Base-by-base conservation (phyloP, 2,113 vertebrate species). In the Alligator mississippiensis region DNA sequence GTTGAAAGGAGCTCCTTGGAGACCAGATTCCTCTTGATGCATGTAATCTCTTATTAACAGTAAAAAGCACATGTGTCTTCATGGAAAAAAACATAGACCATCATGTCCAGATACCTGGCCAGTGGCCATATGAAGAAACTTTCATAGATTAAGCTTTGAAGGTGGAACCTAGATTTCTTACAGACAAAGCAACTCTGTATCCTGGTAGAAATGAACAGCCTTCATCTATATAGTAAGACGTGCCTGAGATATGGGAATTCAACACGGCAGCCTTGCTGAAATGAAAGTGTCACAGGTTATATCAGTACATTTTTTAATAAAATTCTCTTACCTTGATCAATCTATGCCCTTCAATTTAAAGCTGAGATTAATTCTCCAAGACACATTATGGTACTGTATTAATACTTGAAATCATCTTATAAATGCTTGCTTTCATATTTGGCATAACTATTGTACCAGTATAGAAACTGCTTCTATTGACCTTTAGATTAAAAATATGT, bases 401-500 rank as follows among this genome's bases (percentile, higher is more conserved):
- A 98, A 96, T 95, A 97, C 93, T 96, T 90, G 87, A 98, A 98
- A 97, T 92, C 84, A 54, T 97, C 95, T 97, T 94, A 96, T 92
- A 97, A 97, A 96, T 91, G 84, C 95, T 97, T 97, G 92, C 95
- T 98, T 97, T 97, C 92, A 79, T 94, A 97, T 97, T 96, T 97
- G 93, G 95, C 77, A 58, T 94, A 95, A 97, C 92, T 96, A 96
- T 95, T 97, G 95, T 96, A 97, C 93, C 66, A 92, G 90, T 95
- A 95, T 88, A 96, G 96, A 98, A 98, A 95, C 94, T 82, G 85
- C 88, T 97, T 97, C 97, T 97, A 96, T 97, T 98, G 97, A 98
- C 97, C 96, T 98, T 98, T 97, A 97, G 96, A 98, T 97, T 97
- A 98, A 97, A 97, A 98, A 96, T 97, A 96, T 96, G 94, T 98